Evolutionary conservation across 53 echinoderm and acorn worm genomes (phyloP).

Genomic region (Patiria pectinifera): DNA sequence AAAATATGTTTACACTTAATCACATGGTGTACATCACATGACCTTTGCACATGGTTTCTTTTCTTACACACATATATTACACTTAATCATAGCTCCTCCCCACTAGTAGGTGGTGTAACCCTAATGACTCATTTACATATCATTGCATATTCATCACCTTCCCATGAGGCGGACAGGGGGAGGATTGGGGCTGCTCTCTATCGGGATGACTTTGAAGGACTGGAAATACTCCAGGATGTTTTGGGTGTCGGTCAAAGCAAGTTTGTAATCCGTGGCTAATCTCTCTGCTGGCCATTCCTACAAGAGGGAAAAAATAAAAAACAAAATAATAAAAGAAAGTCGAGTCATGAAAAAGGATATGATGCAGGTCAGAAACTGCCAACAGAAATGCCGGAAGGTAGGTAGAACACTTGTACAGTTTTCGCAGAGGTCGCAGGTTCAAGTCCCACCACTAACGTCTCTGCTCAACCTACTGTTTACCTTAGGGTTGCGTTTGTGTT

Average conservation of each 20-base stretch:
- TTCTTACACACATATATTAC: too few relatives aligned
- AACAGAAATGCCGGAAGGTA: too few relatives aligned
- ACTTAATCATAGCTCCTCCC: not conserved
- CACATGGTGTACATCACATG: too few relatives aligned
- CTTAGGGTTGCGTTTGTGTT: slow-evolving; percentile 79
- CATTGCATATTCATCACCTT: slow-evolving; percentile 28
- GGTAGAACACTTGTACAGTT: too few relatives aligned
- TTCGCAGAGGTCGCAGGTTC: too few relatives aligned
- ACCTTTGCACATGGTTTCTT: too few relatives aligned
- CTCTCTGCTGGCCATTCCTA: slow-evolving; percentile 85
- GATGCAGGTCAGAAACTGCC: too few relatives aligned
- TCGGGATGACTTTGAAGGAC: slow-evolving; percentile 66
- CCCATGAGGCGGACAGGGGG: slow-evolving; percentile 10
- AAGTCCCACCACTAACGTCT: too few relatives aligned
- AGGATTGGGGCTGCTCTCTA: not conserved
- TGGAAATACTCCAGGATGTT: slow-evolving; percentile 87
- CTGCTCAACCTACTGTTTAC: slow-evolving; percentile 26
- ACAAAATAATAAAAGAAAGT: not conserved
- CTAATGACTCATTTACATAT: not conserved
- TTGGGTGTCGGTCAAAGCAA: slow-evolving; percentile 76
- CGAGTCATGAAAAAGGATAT: not conserved
- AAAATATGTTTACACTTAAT: too few relatives aligned
- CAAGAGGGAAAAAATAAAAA: not conserved
- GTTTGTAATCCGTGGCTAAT: slow-evolving; percentile 75
- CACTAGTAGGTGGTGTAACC: not conserved